Base-by-base conservation (phyloP, 2,888 invertebrate species). In the Villa cingulata region DNA sequence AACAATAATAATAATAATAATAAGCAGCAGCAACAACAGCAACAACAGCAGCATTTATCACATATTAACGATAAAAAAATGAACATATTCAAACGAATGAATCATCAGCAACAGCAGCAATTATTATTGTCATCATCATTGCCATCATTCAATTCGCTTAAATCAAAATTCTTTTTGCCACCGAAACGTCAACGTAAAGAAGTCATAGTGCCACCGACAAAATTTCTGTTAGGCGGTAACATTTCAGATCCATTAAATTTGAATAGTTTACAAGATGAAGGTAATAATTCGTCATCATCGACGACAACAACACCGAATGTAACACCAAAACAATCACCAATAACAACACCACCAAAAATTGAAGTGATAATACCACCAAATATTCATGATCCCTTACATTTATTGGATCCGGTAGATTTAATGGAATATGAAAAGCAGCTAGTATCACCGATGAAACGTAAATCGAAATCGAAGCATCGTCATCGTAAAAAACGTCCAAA, bases 201-300 rank as follows among this genome's bases (percentile, higher is more conserved):
- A 55, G 77, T 77, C 47, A 78, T 85, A 55, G 86, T 90, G 58
- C 83, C 90, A 45, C 94, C 95, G 1, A 90, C 90, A 1, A 92
- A 92, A 67, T 95, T 96, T 70, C 71, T 91, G 5, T 75, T 95
- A 2, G 96, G 95, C 40, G 96, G 95, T 10, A 95, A 91, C 67
- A 94, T 94, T 56, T 85, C 85, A 56, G 96, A 96, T 73, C 96
- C 95, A 0, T 70, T 96, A 41, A 96, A 96, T 71, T 70, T 96
- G 51, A 91, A 89, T 62, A 91, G 92, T 62, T 74, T 96, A 58
- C 88, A 83, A 68, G 83, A 86, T 64, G 85, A 85, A 63, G 83
- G 83, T 57, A 73, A 81, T 18, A 81, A 81, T 9, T 83, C 87
- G 76, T 94, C 94, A 16, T 84, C 86, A n/a, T 83, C 85, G 0